A percentile compares a stretch with the other conserved stretches of the same genome.
phyloP scores from a whole-genome alignment of 2,113 vertebrate genomes.

The Hiodon alosoides region DNA sequence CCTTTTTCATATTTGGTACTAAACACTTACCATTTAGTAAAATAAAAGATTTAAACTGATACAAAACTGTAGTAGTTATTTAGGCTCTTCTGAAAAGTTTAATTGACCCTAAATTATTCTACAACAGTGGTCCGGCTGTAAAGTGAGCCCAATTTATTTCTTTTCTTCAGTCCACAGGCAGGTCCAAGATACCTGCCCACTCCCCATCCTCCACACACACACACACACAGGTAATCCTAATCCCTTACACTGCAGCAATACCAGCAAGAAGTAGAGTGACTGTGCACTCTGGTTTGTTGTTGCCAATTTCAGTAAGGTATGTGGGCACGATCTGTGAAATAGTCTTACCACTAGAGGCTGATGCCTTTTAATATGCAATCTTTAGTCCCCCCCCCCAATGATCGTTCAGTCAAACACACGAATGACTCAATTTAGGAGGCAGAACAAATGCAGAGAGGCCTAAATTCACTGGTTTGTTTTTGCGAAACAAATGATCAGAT shows the following conservation, averaged over 20 bases:
- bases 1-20: background rate
- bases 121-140: slow-evolving; percentile 22
- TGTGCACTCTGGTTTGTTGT: background rate
- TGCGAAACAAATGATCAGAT: slow-evolving; percentile 5
- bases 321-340: background rate
- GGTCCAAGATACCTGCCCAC: background rate
- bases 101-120: slow-evolving; percentile 12
- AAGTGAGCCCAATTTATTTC: slow-evolving; percentile 35
- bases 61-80: too few relatives aligned
- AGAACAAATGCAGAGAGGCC: background rate
- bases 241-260: background rate
- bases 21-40: background rate
- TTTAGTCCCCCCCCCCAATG: background rate
- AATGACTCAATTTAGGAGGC: slow-evolving; percentile 9
- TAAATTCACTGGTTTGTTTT: slow-evolving; percentile 10
- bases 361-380: too few relatives aligned
- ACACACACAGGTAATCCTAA: background rate
- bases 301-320: background rate
- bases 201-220: background rate
- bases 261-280: background rate
- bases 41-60: background rate
- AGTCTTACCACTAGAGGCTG: background rate
- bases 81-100: background rate
- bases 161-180: background rate
- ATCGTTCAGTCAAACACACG: background rate